These are phyloP conservation scores for Cecropterus lyciades DNA, from an alignment of 1,140 invertebrate species.

Conservation along the genomic window DNA sequence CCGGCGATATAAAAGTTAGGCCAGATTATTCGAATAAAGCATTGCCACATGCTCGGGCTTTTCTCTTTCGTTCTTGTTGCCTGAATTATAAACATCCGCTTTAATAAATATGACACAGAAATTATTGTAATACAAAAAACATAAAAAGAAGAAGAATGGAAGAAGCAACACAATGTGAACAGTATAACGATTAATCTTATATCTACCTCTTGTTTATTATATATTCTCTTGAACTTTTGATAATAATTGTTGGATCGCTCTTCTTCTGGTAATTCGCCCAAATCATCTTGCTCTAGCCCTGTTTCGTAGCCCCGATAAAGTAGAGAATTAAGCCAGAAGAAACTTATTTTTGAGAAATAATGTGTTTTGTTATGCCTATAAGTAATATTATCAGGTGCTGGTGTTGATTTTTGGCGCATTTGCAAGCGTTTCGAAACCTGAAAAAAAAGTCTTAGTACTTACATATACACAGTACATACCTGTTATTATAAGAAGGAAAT, in stretches of 20 bases:
- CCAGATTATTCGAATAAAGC: slow-evolving; percentile 89
- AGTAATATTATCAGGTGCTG: slow-evolving; percentile 47
- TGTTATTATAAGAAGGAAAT: too few relatives aligned
- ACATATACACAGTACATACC: neutral
- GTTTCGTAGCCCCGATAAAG: slow-evolving; percentile 87
- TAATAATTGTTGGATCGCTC: slow-evolving; percentile 85
- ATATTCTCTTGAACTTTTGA: slow-evolving; percentile 83
- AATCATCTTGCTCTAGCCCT: slow-evolving; percentile 88
- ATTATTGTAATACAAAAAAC: neutral
- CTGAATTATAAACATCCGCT: slow-evolving; percentile 47
- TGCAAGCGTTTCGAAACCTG: slow-evolving; percentile 64
- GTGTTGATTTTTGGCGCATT: slow-evolving; percentile 48
- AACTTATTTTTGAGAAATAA: slow-evolving; percentile 89
- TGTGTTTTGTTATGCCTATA: slow-evolving; percentile 86
- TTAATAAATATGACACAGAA: neutral
- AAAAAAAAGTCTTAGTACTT: slow-evolving; percentile 31
- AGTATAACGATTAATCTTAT: too few relatives aligned
- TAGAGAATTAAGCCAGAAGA: slow-evolving; percentile 90
- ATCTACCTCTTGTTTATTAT: slow-evolving; percentile 80
- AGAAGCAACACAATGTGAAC: too few relatives aligned
- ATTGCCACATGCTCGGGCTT: slow-evolving; percentile 84
- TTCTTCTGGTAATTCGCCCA: slow-evolving; percentile 88
- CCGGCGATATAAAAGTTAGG: slow-evolving; percentile 89
- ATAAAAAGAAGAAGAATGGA: too few relatives aligned
- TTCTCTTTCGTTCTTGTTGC: slow-evolving; percentile 43